Evolutionary conservation across 2,113 vertebrate genomes (phyloP).

Genomic region (Cricetomys ansorgei): DNA sequence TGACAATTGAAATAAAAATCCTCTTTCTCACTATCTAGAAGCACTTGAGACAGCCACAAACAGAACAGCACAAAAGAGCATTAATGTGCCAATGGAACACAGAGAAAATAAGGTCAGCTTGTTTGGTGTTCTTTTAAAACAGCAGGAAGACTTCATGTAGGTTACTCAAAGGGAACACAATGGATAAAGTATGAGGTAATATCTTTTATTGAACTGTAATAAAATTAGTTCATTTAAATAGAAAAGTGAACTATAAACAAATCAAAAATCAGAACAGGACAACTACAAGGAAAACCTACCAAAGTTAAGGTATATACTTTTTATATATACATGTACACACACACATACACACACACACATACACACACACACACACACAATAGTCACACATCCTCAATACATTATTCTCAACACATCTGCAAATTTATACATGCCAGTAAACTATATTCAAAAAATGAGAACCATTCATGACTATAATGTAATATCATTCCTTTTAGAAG

Average conservation of each 20-base stretch:
- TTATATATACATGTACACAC: too few relatives aligned
- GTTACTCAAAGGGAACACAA: conserved; percentile 78
- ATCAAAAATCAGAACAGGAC: not conserved
- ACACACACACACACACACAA: not conserved
- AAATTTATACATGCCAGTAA: not conserved
- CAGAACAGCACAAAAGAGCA: conserved; percentile 58
- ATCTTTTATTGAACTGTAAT: conserved; percentile 78
- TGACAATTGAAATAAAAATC: conserved; percentile 67
- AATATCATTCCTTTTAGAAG: not conserved
- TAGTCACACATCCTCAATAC: accelerated
- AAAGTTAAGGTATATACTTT: not conserved
- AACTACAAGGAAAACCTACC: not conserved
- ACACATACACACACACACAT: not conserved
- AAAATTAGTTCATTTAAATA: conserved; percentile 71
- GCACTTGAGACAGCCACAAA: conserved; percentile 63
- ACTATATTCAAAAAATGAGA: not conserved
- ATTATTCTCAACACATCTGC: not conserved
- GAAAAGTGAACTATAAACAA: conserved; percentile 18
- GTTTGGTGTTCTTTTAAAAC: conserved; percentile 71
- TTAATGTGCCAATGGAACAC: conserved; percentile 69
- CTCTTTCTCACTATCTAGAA: conserved; percentile 56
- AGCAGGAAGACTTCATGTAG: conserved; percentile 63
- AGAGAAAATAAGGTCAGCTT: conserved; percentile 84
- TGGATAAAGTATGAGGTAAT: conserved; percentile 65
- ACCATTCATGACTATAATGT: not conserved